phyloP scores from a whole-genome alignment of 2,113 vertebrate genomes.

The Leiothrix lutea region DNA sequence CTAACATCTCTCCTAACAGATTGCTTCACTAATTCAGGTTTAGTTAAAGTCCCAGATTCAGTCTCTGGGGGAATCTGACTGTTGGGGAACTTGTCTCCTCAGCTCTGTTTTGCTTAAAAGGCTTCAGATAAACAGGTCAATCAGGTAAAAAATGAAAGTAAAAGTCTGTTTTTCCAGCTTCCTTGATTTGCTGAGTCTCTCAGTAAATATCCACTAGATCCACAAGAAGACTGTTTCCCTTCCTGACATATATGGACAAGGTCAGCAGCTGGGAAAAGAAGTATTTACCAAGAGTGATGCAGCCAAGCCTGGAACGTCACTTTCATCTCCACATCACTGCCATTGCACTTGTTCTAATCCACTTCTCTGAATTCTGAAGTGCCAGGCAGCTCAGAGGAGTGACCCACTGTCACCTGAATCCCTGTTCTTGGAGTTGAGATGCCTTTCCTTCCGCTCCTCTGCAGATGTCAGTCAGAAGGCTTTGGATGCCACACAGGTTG shows the following conservation, averaged over 20 bases:
- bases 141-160: neutral
- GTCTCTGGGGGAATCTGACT: neutral
- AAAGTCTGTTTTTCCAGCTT: neutral
- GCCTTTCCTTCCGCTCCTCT: neutral
- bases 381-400: neutral
- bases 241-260: neutral
- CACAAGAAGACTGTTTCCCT: neutral
- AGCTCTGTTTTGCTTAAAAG: neutral
- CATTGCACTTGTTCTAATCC: too few species aligned
- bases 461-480: rapidly evolving
- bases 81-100: neutral
- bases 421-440: neutral
- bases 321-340: neutral
- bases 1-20: neutral
- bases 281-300: neutral
- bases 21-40: neutral
- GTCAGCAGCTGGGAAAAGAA: neutral
- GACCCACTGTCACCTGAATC: neutral
- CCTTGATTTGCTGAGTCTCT: neutral
- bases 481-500: rapidly evolving
- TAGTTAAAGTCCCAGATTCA: neutral
- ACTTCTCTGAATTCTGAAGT: neutral
- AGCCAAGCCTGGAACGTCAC: neutral
- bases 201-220: neutral
- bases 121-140: neutral